Evolutionary conservation across 2,797 vertebrate genomes (phyloP), one percentile per base, ranked within the genome.

Genomic region (Holocentrus rufus): DNA sequence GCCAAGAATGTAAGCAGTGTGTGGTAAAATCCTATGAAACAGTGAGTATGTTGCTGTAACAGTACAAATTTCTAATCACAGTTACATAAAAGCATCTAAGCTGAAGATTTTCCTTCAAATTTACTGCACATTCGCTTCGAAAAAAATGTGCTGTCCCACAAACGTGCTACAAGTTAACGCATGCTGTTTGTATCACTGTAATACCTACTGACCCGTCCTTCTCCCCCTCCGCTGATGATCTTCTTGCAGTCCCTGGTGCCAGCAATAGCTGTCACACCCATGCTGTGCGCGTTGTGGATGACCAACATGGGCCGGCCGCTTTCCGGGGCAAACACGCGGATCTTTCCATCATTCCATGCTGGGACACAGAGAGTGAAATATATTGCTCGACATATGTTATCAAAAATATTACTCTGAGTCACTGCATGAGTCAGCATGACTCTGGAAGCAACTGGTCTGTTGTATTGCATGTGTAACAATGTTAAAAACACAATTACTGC

Each of bases 281-380:
- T 87, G 81, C 88, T 94, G 80, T 96, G 96, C 3, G 95, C 96
- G 0, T 93, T 87, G 70, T 93, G 82, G 67, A 96, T 95, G 67
- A 82, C 55, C 2, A 94, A 92, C 77, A 94, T 81, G 60, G 93
- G 86, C 2, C 65, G 87, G 8, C 96, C 97, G 0, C 88, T 95
- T 85, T 96, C 94, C 0, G 96, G 95, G 1, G 88, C 91, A 57
- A 96, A 97, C 73, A 95, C 86, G 0, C 94, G 94, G 84, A 98
- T 98, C 70, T 93, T 95, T 10, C 95, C 95, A 0, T 98, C 96
- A 2, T 94, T 92, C 96, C 96, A 97, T 0, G 91, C 97, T 98
- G 27, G 1, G 61, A 72, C 47, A 77, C 2, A 17, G 18, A 49
- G 13, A 65, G n/a, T 15, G 14, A 65, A 56, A 67, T n/a, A 1